Base-by-base conservation (phyloP, 2,797 vertebrate species). In the Salmo trutta region DNA sequence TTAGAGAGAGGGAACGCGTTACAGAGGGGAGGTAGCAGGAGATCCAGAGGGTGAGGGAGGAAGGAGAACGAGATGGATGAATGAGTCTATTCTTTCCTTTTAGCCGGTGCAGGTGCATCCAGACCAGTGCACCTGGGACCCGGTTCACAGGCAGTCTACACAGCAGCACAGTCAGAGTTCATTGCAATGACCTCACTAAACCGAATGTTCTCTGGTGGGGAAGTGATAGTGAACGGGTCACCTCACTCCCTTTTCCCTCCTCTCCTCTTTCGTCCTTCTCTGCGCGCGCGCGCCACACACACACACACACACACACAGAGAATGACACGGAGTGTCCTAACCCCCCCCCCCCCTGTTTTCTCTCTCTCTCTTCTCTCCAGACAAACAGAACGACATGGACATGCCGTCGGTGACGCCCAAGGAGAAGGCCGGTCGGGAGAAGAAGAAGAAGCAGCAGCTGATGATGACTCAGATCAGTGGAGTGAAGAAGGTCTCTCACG, bases 381-480 rank as follows among this genome's bases (percentile, higher is more conserved):
- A 99, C 90, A 99, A 99, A 87, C 98, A 99, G 94, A 99, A 99
- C 16, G 98, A 99, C 3, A 94, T 99, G 92, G 98, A 99, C 93
- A 99, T 99, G 77, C 97, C 98, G 3, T 98, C 98, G 3, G 97
- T 97, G 0, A 99, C 96, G 5, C 95, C 97, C 79, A 99, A 99
- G 85, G 95, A 97, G 24, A 92, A 97, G 31, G 98, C 98, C 89
- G 96, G 97, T n/a, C 92, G 97, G 31, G 98, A 99, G 90, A 99
- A 98, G 93, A 98, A 99, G 65, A 95, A 96, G 59, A 93, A 97
- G 85, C 95, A 98, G 91, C 98, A 98, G 89, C 93, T 99, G 83
- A 99, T 99, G 83, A 99, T 99, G 98, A 98, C 98, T 0, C 98
- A 99, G 92, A 99, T 99, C 88, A 99, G 97, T 0, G 98, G 98